Evolutionary conservation across 2,113 vertebrate genomes (phyloP).

Genomic region (Limanda limanda): DNA sequence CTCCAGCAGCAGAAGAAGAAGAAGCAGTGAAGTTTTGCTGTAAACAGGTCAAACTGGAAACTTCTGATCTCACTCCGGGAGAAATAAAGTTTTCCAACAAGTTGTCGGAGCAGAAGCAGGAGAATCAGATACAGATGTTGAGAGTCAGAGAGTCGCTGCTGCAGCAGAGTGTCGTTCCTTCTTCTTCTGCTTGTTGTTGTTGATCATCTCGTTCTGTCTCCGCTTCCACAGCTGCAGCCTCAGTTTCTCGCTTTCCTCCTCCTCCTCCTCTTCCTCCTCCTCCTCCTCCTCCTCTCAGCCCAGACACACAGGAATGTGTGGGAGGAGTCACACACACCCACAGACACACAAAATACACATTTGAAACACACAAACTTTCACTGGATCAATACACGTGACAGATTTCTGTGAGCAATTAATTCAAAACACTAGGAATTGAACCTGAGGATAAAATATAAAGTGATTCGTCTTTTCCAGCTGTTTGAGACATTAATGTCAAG

Average conservation of each 20-base stretch:
- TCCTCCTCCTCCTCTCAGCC: conserved; percentile 23
- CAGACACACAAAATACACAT: neutral
- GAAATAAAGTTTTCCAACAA: conserved; percentile 40
- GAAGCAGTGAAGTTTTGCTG: neutral
- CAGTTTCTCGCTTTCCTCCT: conserved; percentile 22
- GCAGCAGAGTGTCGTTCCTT: too few species aligned
- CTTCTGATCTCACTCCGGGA: conserved; percentile 2
- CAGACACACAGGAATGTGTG: conserved; percentile 68
- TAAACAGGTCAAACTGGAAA: conserved; percentile 11
- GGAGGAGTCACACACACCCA: conserved; percentile 52
- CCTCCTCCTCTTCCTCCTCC: conserved; percentile 18
- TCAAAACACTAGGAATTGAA: neutral
- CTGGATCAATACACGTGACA: neutral
- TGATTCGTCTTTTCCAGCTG: conserved; percentile 13
- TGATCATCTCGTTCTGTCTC: conserved; percentile 52
- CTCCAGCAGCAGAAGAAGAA: neutral
- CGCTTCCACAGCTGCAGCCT: conserved; percentile 26
- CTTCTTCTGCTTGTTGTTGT: conserved; percentile 35
- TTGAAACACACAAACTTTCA: neutral
- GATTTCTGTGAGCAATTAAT: neutral
- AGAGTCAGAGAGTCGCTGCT: neutral
- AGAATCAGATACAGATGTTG: neutral
- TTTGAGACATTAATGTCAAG: neutral
- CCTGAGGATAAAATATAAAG: neutral
- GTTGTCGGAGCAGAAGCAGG: neutral